These are phyloP conservation scores for Trichopria drosophilae DNA, from an alignment of 2,888 invertebrate genomes.

Conservation along the genomic window DNA sequence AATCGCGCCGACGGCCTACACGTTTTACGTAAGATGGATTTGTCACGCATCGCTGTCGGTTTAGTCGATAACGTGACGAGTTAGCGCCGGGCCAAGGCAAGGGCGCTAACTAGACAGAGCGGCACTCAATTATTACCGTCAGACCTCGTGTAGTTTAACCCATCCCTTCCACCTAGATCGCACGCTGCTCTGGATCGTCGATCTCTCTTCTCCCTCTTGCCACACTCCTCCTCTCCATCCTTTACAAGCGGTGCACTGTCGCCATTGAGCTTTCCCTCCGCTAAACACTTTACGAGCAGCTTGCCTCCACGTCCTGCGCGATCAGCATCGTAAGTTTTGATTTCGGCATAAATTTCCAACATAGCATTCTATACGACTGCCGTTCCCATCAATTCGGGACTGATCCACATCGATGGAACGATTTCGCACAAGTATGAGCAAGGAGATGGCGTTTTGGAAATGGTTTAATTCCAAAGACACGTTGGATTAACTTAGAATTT, in stretches of 20 bases:
- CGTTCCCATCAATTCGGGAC: no score
- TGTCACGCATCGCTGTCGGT: slow-evolving; percentile 54
- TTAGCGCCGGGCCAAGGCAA: slow-evolving; percentile 36
- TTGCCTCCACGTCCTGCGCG: slow-evolving; percentile 55
- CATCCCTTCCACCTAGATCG: slow-evolving; percentile 35
- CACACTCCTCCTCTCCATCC: slow-evolving; percentile 24
- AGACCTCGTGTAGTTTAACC: slow-evolving; percentile 57
- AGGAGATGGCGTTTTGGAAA: no score
- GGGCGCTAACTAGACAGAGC: slow-evolving; percentile 56
- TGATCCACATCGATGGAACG: no score
- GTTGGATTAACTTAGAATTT: no score
- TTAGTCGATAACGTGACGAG: slow-evolving; percentile 57
- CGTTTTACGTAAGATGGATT: slow-evolving; percentile 54
- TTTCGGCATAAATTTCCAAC: no score
- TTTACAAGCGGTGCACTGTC: slow-evolving; percentile 31
- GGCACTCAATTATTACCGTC: slow-evolving; percentile 59
- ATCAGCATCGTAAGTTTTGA: no score
- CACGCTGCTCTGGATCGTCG: slow-evolving; percentile 16
- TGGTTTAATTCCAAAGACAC: no score
- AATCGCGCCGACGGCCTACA: background rate
- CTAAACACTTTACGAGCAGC: slow-evolving; percentile 59
- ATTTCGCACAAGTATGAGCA: no score
- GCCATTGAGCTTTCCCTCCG: slow-evolving; percentile 52
- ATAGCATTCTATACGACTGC: no score
- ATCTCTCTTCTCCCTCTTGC: slow-evolving; percentile 19